Evolutionary conservation across 1,140 invertebrate species (phyloP).

Genomic region (Myzus persicae): DNA sequence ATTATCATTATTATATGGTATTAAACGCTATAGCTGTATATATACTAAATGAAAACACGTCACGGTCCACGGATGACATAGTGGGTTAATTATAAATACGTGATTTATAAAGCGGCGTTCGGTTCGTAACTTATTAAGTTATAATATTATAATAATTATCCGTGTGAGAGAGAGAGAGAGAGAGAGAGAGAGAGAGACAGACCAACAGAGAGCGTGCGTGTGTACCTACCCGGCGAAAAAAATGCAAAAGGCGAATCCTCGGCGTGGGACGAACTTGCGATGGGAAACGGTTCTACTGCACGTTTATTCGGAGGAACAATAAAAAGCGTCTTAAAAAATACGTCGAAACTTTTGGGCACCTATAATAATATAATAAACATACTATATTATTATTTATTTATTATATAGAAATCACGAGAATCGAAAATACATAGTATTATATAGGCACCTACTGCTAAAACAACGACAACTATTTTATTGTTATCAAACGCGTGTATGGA

Average conservation of each 20-base stretch:
- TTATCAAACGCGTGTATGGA: too few species aligned
- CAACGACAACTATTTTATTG: too few species aligned
- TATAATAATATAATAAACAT: neutral
- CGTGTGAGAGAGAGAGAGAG: too few species aligned
- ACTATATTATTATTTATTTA: neutral
- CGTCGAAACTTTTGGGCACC: neutral
- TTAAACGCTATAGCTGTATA: conserved; percentile 1
- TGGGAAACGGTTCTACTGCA: neutral
- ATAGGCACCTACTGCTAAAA: too few species aligned
- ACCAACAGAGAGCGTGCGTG: neutral
- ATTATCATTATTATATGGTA: neutral
- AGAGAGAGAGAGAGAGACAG: neutral
- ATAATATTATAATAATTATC: conserved; percentile 28
- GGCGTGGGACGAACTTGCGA: neutral
- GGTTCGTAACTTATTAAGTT: conserved; percentile 28
- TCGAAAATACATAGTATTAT: too few species aligned
- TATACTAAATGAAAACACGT: conserved; percentile 27
- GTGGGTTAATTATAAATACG: conserved; percentile 51
- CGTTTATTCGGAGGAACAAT: neutral
- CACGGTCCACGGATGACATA: conserved; percentile 52
- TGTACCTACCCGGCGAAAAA: neutral
- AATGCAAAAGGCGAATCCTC: too few species aligned
- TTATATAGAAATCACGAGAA: neutral
- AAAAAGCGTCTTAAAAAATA: neutral
- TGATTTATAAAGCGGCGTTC: conserved; percentile 44